Base-by-base conservation (phyloP, 1,140 invertebrate genomes). In the Varroa destructor region DNA sequence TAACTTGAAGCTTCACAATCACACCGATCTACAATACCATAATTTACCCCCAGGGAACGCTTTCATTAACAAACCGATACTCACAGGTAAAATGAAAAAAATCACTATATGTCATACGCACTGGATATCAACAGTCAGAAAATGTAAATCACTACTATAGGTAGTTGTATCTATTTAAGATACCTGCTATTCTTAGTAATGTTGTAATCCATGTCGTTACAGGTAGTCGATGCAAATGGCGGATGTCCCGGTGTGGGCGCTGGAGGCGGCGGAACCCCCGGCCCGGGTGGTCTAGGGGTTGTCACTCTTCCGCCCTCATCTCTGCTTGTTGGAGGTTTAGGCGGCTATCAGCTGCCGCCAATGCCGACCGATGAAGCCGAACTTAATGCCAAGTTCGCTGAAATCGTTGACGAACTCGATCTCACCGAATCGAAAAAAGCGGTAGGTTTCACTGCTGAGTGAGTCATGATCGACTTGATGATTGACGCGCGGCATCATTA, bases 361-460 rank as follows among this genome's bases (percentile, higher is more conserved):
- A 93, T 94, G 89, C 93, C 93, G 1, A 67, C 61, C 36, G 85
- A 88, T 4, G 88, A 91, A 78, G 89, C 90, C 75, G 91, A 96
- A 80, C 83, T 96, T 64, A 91, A 95, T 81, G 86, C 86, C 71
- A 93, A 91, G 82, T 96, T 96, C 81, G 87, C 90, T 2, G 92
- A 95, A 79, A 84, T 95, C 70, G 91, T 96, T 78, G 92, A 94
- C 77, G 93, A 97, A 80, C 81, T 96, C 71, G 93, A 95, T 80
- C 81, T 97, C 74, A 92, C 92, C 72, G 90, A 90, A 56, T 86
- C 90, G 6, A 95, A 96, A 81, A 88, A 91, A 78, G 89, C 90
- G 74, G 88, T 67, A 40, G 8, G 57, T 58, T 3, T 58, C 25
- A 5, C 4, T 12, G 3, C 25, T 0, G 14, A 67, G 36, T 58